Evolutionary conservation across 2,113 vertebrate species (phyloP).

Genomic region (Motacilla tschutschensis): DNA sequence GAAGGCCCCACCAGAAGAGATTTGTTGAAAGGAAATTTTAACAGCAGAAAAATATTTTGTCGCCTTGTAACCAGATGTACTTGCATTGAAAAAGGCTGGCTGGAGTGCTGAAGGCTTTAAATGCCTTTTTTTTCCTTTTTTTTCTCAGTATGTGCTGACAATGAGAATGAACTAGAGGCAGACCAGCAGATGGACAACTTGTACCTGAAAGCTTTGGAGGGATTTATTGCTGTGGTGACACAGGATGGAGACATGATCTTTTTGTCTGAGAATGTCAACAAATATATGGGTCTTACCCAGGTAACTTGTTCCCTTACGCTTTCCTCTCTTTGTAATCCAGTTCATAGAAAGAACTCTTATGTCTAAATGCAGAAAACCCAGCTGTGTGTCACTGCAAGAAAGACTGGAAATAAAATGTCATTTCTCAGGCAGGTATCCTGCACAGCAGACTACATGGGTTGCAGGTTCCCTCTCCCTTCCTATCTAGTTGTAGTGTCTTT

Average conservation of each 20-base stretch:
- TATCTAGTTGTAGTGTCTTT: not conserved
- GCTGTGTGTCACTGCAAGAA: not conserved
- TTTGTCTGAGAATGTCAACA: slow-evolving; percentile 91
- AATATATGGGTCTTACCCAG: slow-evolving; percentile 92
- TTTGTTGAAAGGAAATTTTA: not conserved
- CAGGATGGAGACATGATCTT: slow-evolving; percentile 93
- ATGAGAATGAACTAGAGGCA: slow-evolving; percentile 62
- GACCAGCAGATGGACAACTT: slow-evolving; percentile 75
- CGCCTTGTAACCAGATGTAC: not conserved
- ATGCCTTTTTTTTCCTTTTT: not conserved
- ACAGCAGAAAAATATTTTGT: not conserved
- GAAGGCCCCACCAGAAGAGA: not conserved
- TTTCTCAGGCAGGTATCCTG: not conserved
- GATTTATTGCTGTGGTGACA: slow-evolving; percentile 90
- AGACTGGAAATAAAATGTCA: not conserved
- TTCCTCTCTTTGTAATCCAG: not conserved
- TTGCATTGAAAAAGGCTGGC: not conserved
- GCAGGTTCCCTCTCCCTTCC: not conserved
- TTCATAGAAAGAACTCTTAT: not conserved
- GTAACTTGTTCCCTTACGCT: slow-evolving; percentile 63
- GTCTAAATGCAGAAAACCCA: slow-evolving; percentile 10
- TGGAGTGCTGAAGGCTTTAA: not conserved
- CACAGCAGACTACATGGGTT: not conserved
- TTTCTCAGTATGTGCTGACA: slow-evolving; percentile 74
- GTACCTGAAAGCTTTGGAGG: slow-evolving; percentile 89